These are phyloP conservation scores for Aporrectodea caliginosa DNA, from an alignment of 1,140 invertebrate genomes.

Conservation along the genomic window DNA sequence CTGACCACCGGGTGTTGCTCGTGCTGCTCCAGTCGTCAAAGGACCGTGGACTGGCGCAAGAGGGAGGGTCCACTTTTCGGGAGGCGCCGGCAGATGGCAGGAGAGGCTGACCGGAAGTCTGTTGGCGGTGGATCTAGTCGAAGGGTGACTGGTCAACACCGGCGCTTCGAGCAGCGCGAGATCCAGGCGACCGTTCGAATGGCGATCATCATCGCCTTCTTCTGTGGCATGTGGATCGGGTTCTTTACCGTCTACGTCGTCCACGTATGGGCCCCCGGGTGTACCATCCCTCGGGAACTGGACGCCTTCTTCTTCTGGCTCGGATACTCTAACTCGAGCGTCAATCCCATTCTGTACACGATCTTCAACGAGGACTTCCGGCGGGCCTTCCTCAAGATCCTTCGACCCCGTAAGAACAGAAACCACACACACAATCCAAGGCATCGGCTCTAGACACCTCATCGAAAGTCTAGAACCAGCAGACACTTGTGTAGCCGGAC, in stretches of 20 bases:
- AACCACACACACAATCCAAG: background rate
- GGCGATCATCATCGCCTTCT: constrained; percentile 35
- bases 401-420: constrained; percentile 18
- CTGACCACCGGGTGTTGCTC: too few relatives aligned
- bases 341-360: constrained; percentile 53
- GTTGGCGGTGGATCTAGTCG: too few relatives aligned
- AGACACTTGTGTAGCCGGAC: too few relatives aligned
- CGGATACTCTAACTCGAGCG: constrained; percentile 31
- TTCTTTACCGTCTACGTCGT: constrained; percentile 31
- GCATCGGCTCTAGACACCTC: background rate
- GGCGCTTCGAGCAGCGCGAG: constrained; percentile 32
- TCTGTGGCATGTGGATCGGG: constrained; percentile 31
- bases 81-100: too few relatives aligned
- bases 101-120: too few relatives aligned
- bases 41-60: too few relatives aligned
- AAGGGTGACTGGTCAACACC: too few relatives aligned
- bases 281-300: constrained; percentile 11
- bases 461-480: too few relatives aligned
- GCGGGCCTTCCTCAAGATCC: constrained; percentile 42
- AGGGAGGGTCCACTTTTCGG: too few relatives aligned
- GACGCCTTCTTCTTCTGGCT: constrained; percentile 18
- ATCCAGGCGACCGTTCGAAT: constrained; percentile 35
- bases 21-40: too few relatives aligned
- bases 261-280: constrained; percentile 6
- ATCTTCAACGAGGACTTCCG: constrained; percentile 54